Evolutionary conservation across 2,797 vertebrate genomes (phyloP), one percentile per base, ranked within the genome.

Genomic region (Anolis apletophallus): DNA sequence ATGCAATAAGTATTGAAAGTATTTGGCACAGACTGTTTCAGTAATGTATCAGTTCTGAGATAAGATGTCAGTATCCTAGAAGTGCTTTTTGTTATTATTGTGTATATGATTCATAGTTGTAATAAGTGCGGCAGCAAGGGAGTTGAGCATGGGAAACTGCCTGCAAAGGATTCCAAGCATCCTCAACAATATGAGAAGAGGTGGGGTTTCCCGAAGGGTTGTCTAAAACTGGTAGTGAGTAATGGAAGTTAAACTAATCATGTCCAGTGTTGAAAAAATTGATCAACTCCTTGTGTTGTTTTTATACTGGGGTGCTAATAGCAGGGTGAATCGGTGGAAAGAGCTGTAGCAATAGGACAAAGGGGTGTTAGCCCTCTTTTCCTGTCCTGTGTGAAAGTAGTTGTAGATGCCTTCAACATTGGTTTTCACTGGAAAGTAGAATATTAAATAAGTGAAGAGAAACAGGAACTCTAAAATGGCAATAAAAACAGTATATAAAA

Each of bases 111-210:
- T 88, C 54, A 64, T 64, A 64, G 2, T 64, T 64, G 61, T 11
- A 29, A n/a, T 82, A 81, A 59, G 67, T 64, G 64, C 23, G 10
- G 0, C 7, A 85, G 81, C 59, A 81, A 77, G 86, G 73, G 73
- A 69, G 17, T 32, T 8, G 32, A n/a, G 0, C 0, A 26, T 83
- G 36, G 0, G 69, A 10, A 84, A 71, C 80, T 77, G 81, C 61
- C 71, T 19, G 9, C 55, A 16, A 83, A 88, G 68, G 2, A 14
- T 88, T 92, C 83, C 32, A 76, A 14, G n/a, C n/a, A 29, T 86
- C 87, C 89, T 81, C 71, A 86, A 85, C 32, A 67, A n/a, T 7
- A 0, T 29, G 36, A 80, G 36, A 81, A 81, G 69, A 87, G n/a
- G 29, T 36, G 46, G 74, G 6, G 32, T 76, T 91, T 83, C 50